phyloP scores from a whole-genome alignment of 1,140 invertebrate genomes.

The Leptoteleia sp. region DNA sequence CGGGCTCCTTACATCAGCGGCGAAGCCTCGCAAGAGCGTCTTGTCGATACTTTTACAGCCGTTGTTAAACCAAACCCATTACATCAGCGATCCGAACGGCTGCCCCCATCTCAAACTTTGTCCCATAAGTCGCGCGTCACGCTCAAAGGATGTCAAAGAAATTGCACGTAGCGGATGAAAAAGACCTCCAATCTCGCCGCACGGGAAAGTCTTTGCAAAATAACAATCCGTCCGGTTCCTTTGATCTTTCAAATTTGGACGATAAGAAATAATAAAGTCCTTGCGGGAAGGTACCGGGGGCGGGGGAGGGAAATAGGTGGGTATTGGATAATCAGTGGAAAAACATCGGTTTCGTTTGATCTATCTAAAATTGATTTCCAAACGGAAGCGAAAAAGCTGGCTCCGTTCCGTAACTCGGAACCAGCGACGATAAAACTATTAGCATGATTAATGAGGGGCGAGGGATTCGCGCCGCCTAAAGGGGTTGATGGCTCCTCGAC shows the following conservation, averaged over 20 bases:
- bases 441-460: conserved; percentile 14
- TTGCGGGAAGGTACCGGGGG: too few relatives aligned
- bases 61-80: background rate
- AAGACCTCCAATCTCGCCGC: background rate
- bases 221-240: background rate
- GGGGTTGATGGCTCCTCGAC: conserved; percentile 11
- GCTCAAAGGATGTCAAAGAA: background rate
- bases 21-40: background rate
- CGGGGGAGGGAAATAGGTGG: too few relatives aligned
- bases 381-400: too few relatives aligned
- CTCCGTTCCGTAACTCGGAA: too few relatives aligned
- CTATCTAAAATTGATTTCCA: too few relatives aligned
- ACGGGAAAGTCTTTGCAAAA: background rate
- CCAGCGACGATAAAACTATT: conserved; percentile 27
- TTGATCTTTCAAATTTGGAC: too few relatives aligned
- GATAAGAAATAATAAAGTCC: too few relatives aligned
- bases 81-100: background rate
- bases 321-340: too few relatives aligned
- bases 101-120: background rate
- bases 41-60: background rate
- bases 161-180: background rate
- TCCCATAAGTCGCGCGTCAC: background rate
- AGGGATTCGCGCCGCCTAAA: conserved; percentile 2
- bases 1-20: background rate
- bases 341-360: too few relatives aligned